Base-by-base conservation (phyloP, 2,113 vertebrate genomes). In the Zootoca vivipara region DNA sequence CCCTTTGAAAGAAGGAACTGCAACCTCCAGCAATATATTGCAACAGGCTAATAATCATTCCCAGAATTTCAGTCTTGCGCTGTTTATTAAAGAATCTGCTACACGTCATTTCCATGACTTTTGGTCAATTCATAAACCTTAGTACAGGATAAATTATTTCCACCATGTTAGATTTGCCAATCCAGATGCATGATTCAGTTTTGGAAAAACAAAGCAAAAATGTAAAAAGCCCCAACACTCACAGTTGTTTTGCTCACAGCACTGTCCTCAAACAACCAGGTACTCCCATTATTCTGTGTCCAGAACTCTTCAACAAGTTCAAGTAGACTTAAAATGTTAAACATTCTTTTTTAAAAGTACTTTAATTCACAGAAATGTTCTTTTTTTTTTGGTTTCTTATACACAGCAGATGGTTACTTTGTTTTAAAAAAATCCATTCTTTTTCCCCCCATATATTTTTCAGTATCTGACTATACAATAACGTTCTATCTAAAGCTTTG, bases 331-430 rank as follows among this genome's bases (percentile, higher is more conserved):
- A 91, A 95, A 94, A 92, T 82, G 94, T 95, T 95, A 93, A 94
- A 94, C 95, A 94, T 96, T 96, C 95, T 96, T 96, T 75, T 95
- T 77, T 95, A 96, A 96, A 96, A 96, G 95, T 96, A 95, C 94
- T 96, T 96, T 96, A 96, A 96, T 96, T 96, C 95, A 96, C 96
- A 95, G 95, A 96, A 95, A 94, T 95, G 93, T 94, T 82, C 72
- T 95, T 92, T 52, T 95, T 92, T 52, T 46, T 81, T 87, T 88
- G 58, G 93, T 94, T 94, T 94, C 95, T 96, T 96, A 95, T 96
- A 96, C 96, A 96, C 96, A 96, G 94, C 93, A 96, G 94, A 89
- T 94, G 95, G 91, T 94, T 95, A 91, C 92, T 94, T 94, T 87
- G 83, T 95, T 95, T 94, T 85, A 78, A 88, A 94, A 92, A 96